phyloP scores from a whole-genome alignment of 2,797 vertebrate species.

The Notolepis coatsorum region DNA sequence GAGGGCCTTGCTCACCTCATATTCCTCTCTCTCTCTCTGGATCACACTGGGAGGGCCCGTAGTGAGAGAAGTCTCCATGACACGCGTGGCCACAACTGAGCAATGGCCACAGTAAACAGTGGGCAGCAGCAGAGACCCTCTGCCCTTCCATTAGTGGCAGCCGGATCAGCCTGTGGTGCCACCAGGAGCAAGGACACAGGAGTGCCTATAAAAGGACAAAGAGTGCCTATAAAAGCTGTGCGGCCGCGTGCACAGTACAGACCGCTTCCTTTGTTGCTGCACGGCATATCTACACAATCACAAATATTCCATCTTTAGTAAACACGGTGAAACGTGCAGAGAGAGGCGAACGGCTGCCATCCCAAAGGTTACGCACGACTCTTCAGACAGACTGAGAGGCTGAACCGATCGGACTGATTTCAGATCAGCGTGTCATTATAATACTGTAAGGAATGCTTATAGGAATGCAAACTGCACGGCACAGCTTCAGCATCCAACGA shows the following conservation, averaged over 20 bases:
- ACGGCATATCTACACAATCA: slow-evolving; percentile 22
- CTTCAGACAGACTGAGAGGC: slow-evolving; percentile 16
- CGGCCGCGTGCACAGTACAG: not conserved
- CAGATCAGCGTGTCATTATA: slow-evolving; percentile 38
- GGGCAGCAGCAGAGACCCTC: not conserved
- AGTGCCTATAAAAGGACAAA: not conserved
- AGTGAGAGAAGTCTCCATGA: slow-evolving; percentile 7
- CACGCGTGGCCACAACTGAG: not conserved
- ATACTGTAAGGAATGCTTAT: slow-evolving; percentile 11
- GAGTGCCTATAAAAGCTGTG: not conserved
- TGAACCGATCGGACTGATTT: slow-evolving; percentile 35
- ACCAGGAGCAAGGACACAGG: not conserved
- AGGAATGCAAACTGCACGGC: slow-evolving; percentile 39
- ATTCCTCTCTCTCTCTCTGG: slow-evolving; percentile 3
- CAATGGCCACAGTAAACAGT: slow-evolving; percentile 13
- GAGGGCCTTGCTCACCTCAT: too few species aligned
- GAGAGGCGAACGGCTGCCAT: slow-evolving; percentile 24
- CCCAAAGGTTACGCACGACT: slow-evolving; percentile 22
- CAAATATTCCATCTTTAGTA: slow-evolving; percentile 9
- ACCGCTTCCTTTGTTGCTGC: not conserved
- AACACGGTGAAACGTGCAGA: slow-evolving; percentile 6
- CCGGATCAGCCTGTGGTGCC: not conserved
- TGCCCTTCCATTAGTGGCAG: not conserved
- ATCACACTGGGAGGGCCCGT: not conserved
- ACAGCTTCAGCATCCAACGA: slow-evolving; percentile 10